These are phyloP conservation scores for Augochlorella aurata DNA, from an alignment of 2,888 invertebrate species.

Conservation along the genomic window DNA sequence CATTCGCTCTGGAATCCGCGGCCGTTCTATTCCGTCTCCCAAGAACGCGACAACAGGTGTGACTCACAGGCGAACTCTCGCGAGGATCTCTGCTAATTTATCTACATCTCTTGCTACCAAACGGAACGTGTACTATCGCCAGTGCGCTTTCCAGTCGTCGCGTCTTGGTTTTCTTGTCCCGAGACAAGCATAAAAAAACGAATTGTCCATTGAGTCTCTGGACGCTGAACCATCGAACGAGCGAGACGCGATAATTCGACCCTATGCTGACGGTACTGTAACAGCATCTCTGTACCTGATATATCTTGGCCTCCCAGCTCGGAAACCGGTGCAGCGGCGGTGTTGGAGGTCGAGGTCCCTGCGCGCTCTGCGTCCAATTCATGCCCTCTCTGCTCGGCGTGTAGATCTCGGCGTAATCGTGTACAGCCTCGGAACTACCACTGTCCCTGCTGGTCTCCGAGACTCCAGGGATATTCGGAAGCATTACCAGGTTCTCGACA, in stretches of 20 bases:
- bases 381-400: slow-evolving; percentile 92
- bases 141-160: neutral
- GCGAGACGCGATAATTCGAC: neutral
- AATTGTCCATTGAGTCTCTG: neutral
- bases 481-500: slow-evolving; percentile 84
- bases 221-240: neutral
- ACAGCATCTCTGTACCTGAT: slow-evolving; percentile 86
- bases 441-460: slow-evolving; percentile 77
- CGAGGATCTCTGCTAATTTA: neutral
- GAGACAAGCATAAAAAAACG: too few relatives aligned
- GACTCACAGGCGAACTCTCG: neutral
- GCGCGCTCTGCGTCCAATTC: slow-evolving; percentile 82
- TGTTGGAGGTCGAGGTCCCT: slow-evolving; percentile 88
- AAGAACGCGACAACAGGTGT: slow-evolving; percentile 5
- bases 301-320: slow-evolving; percentile 98
- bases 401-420: slow-evolving; percentile 97
- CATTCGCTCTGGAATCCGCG: neutral
- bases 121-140: neutral
- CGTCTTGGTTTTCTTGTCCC: neutral
- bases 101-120: neutral
- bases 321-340: slow-evolving; percentile 95
- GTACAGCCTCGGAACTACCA: slow-evolving; percentile 84
- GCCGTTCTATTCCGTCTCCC: neutral
- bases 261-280: too few relatives aligned
- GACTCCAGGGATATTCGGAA: slow-evolving; percentile 78